Conservation (phyloP, 2,888 invertebrate genomes). For the Euzophera pinguis region DNA sequence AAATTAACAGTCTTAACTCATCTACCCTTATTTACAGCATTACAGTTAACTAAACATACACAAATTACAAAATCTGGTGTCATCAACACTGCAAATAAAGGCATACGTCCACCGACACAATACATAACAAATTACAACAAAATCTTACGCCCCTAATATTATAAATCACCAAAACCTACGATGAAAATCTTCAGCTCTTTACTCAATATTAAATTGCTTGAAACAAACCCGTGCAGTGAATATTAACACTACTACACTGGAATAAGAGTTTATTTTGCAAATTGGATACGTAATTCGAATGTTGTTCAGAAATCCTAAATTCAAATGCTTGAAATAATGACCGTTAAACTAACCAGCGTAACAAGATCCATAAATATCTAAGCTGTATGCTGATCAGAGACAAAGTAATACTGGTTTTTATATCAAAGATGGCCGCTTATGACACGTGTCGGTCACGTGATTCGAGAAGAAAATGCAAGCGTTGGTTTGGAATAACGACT, state of each 20-base stretch:
- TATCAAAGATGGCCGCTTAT: constrained; percentile 54
- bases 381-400: constrained; percentile 7
- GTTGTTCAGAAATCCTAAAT: constrained; percentile 46
- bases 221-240: constrained; percentile 16
- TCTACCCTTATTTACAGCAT: background rate
- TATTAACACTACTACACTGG: constrained; percentile 13
- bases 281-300: constrained; percentile 11
- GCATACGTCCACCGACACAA: constrained; percentile 46
- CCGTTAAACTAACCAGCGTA: constrained; percentile 39
- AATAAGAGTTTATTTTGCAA: constrained; percentile 22
- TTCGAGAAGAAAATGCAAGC: constrained; percentile 64
- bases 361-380: constrained; percentile 10
- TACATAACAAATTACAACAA: constrained; percentile 51
- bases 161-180: constrained; percentile 42
- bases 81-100: constrained; percentile 33
- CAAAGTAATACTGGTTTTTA: constrained; percentile 32
- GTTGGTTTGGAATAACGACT: constrained; percentile 68
- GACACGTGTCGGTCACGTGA: constrained; percentile 69
- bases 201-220: constrained; percentile 42
- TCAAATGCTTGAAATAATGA: constrained; percentile 69
- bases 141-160: constrained; percentile 47
- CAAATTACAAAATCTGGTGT: constrained; percentile 20
- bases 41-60: constrained; percentile 6
- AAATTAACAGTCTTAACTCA: background rate
- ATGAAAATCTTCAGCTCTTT: constrained; percentile 42